Conservation (phyloP, 2,113 vertebrate species). For the Mesembrinibis cayennensis region DNA sequence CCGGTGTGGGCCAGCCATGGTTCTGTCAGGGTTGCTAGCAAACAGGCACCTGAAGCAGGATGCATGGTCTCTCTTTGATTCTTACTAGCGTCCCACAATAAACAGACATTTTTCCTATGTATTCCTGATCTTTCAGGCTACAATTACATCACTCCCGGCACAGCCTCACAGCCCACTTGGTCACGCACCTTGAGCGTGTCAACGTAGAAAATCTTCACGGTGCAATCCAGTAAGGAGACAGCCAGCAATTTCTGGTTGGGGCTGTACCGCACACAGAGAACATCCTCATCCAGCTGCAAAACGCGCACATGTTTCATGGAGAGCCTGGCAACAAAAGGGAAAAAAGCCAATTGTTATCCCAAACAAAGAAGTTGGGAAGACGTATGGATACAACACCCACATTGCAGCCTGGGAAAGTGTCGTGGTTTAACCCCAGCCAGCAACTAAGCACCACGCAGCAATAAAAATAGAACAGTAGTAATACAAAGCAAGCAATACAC, state of each 20-base stretch:
- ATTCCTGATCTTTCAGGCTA: not conserved
- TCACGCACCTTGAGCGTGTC: slow-evolving; percentile 89
- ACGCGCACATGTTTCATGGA: slow-evolving; percentile 86
- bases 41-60: not conserved
- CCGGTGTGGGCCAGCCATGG: not conserved
- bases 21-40: not conserved
- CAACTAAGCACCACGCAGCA: too few species aligned
- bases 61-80: not conserved
- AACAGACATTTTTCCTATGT: not conserved
- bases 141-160: not conserved
- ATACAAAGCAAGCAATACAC: too few species aligned
- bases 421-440: too few species aligned
- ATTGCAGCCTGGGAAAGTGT: fast-evolving
- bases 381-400: not conserved
- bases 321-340: slow-evolving; percentile 68
- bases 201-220: slow-evolving; percentile 92
- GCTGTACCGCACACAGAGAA: slow-evolving; percentile 89
- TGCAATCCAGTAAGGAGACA: slow-evolving; percentile 91
- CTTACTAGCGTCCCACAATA: not conserved
- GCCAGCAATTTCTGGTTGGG: slow-evolving; percentile 89
- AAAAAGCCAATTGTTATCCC: not conserved
- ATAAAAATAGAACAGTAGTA: too few species aligned
- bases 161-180: not conserved
- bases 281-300: slow-evolving; percentile 92
- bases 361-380: not conserved